Base-by-base conservation (phyloP, 2,888 invertebrate species). In the Scrobipalpa costella region DNA sequence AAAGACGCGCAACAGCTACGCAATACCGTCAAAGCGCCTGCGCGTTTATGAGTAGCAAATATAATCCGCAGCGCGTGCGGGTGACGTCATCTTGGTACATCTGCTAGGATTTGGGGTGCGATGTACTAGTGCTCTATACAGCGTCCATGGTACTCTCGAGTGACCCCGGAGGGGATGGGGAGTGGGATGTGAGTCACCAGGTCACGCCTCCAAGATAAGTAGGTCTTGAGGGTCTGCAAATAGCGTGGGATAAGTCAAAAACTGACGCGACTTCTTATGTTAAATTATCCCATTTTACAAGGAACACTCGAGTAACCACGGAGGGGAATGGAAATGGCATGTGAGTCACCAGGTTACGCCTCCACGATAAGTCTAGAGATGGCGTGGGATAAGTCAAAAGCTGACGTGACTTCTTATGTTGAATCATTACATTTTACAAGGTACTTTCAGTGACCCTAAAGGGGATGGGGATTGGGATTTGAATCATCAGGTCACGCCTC, bases 161-260 rank as follows among this genome's bases (percentile, higher is more conserved):
- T n/a, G 27, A 64, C 68, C 68, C 69, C 76, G 76, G 76, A 74
- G 68, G 71, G 71, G 79, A 21, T 3, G 55, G 7, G 15, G n/a
- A n/a, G 34, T 5, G 34, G 74, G 78, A 80, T 81, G 77, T 88
- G 83, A 86, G 85, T 82, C 83, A 86, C 70, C 77, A 78, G 85
- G 84, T 85, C 86, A 85, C 80, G 78, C 79, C 78, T 79, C 73
- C 69, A 70, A 68, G 64, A 70, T 67, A 65, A 58, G 52, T 59
- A 49, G 40, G 33, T 40, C 13, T 59, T 7, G 27, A 11, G 55
- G 47, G 47, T 15, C 7, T n/a, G 6, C 3, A 44, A 11, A 15
- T n/a, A n/a, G 15, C 3, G 15, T 6, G 47, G 47, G n/a, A 7
- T 36, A 36, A 36, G 7, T 5, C 36, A 36, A 36, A 9, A 36